Percentiles rank a stretch among this genome's conserved stretches.
These are phyloP conservation scores for Congeria kusceri DNA, from an alignment of 2,888 invertebrate genomes.

Conservation along the genomic window DNA sequence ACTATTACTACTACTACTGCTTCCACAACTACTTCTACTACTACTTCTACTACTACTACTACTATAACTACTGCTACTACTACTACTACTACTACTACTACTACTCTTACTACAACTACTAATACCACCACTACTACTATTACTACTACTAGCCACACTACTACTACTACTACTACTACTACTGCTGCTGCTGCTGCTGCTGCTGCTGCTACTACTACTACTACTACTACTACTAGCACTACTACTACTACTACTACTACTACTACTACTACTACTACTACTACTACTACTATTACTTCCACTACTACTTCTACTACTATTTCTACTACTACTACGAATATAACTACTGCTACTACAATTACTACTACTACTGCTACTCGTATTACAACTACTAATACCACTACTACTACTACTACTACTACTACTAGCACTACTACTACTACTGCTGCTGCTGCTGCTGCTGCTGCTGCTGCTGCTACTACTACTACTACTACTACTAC, in stretches of 20 bases:
- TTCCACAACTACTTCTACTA: slow-evolving; percentile 10
- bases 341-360: slow-evolving; percentile 34
- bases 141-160: not conserved
- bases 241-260: slow-evolving; percentile 49
- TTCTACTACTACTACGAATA: slow-evolving; percentile 33
- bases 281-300: slow-evolving; percentile 30
- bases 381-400: slow-evolving; percentile 41
- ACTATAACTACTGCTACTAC: slow-evolving; percentile 14
- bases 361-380: slow-evolving; percentile 22
- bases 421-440: slow-evolving; percentile 1
- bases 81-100: slow-evolving; percentile 28
- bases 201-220: slow-evolving; percentile 44
- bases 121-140: too few species aligned
- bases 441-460: slow-evolving; percentile 35
- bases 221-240: slow-evolving; percentile 53
- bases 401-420: slow-evolving; percentile 40
- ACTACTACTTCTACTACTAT: slow-evolving; percentile 35
- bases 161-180: slow-evolving; percentile 12
- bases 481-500: slow-evolving; percentile 36
- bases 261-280: slow-evolving; percentile 36
- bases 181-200: slow-evolving; percentile 3
- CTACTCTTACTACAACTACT: slow-evolving; percentile 26
- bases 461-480: slow-evolving; percentile 33
- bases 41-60: slow-evolving; percentile 15
- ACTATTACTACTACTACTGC: slow-evolving; percentile 37